A percentile compares a stretch with the other conserved stretches of the same genome.
These are phyloP conservation scores for Cristatella mucedo DNA, from an alignment of 2,888 invertebrate species.

Conservation along the genomic window DNA sequence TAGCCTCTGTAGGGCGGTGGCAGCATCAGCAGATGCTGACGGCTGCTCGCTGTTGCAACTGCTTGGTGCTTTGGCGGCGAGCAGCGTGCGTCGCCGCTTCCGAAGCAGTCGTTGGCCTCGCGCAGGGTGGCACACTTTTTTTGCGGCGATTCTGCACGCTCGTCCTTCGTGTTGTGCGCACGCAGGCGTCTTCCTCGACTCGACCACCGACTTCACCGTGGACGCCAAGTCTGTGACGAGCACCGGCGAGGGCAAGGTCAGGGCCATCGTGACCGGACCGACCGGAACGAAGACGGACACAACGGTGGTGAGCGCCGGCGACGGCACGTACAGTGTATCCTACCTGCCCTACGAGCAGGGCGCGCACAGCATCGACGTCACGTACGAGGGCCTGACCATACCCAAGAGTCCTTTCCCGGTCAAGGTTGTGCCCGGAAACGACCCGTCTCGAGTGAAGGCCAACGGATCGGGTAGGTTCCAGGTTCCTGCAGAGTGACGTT, in stretches of 20 bases:
- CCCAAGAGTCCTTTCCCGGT: constrained; percentile 62
- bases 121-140: too few species aligned
- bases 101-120: too few species aligned
- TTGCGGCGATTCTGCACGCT: too few species aligned
- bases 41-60: too few species aligned
- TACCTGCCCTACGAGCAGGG: constrained; percentile 14
- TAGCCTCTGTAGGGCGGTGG: too few species aligned
- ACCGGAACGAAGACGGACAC: constrained; percentile 55
- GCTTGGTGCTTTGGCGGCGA: too few species aligned
- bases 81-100: too few species aligned
- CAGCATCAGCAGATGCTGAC: too few species aligned
- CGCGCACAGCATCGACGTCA: constrained; percentile 54
- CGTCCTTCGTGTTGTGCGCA: too few species aligned
- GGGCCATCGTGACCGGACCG: constrained; percentile 57
- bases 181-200: constrained; percentile 53
- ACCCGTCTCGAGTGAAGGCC: constrained; percentile 56
- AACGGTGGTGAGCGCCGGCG: constrained; percentile 40
- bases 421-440: constrained; percentile 54
- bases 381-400: constrained; percentile 58
- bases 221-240: constrained; percentile 53
- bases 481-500: too few species aligned
- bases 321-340: constrained; percentile 16
- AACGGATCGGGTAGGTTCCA: too few species aligned
- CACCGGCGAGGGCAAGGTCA: constrained; percentile 50
- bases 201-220: constrained; percentile 56